These are phyloP conservation scores for Drosophila niveifrons DNA, from an alignment of 2,888 invertebrate genomes.

Conservation along the genomic window DNA sequence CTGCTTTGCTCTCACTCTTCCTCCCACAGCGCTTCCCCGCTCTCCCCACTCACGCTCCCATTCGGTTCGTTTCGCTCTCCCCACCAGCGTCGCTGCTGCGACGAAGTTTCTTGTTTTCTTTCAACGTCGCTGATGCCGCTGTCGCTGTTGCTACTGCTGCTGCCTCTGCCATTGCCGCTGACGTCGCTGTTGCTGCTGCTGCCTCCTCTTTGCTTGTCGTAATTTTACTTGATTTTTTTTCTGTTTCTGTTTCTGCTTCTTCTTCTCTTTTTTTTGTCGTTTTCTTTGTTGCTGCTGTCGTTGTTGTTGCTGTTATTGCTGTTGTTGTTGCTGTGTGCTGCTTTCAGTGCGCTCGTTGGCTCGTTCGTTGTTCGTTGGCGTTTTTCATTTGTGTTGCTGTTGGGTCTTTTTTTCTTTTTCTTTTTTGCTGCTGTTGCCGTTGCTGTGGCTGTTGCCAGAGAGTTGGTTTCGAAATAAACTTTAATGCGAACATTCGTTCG, in stretches of 20 bases:
- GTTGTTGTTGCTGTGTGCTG: constrained; percentile 61
- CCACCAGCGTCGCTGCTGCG: constrained; percentile 49
- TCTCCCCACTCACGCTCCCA: constrained; percentile 27
- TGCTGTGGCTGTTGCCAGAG: constrained; percentile 43
- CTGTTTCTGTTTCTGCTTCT: constrained; percentile 41
- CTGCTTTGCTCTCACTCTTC: constrained; percentile 52
- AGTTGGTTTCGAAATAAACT: constrained; percentile 80
- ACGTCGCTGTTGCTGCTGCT: constrained; percentile 24
- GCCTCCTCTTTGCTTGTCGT: constrained; percentile 74
- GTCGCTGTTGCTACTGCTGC: constrained; percentile 34
- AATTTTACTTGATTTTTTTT: constrained; percentile 78
- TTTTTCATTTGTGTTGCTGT: constrained; percentile 66
- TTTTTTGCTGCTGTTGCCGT: constrained; percentile 47
- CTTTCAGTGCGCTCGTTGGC: constrained; percentile 64
- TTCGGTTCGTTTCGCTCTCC: constrained; percentile 25
- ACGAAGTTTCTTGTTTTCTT: constrained; percentile 74
- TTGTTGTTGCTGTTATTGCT: constrained; percentile 32
- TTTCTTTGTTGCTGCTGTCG: constrained; percentile 24
- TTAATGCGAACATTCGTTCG: constrained; percentile 76
- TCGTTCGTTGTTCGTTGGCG: constrained; percentile 64
- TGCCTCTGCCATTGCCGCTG: constrained; percentile 37
- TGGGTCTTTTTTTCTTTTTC: constrained; percentile 36
- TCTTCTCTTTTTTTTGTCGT: constrained; percentile 43
- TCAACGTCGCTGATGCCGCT: constrained; percentile 52
- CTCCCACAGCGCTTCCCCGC: constrained; percentile 13